phyloP scores from a whole-genome alignment of 1,140 invertebrate genomes.

The Drosophila triauraria region DNA sequence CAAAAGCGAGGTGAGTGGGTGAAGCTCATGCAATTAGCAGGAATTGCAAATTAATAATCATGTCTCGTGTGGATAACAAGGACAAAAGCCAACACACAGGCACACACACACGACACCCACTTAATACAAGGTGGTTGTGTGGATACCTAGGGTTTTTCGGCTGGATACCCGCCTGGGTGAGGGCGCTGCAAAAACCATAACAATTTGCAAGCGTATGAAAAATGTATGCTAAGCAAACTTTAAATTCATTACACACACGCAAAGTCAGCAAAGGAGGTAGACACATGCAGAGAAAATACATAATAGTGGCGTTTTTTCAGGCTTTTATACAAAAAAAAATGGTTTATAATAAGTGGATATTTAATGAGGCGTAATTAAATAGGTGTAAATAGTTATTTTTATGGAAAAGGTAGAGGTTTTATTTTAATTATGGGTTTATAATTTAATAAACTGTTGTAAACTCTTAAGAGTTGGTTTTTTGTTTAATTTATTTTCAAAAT shows the following conservation, averaged over 20 bases:
- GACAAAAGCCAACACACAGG: conserved; percentile 50
- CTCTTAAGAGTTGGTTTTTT: too few species aligned
- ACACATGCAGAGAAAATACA: conserved; percentile 1
- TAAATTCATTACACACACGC: conserved; percentile 83
- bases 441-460: too few species aligned
- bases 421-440: too few species aligned
- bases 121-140: conserved; percentile 63
- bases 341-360: not conserved
- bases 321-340: too few species aligned
- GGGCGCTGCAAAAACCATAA: conserved; percentile 60
- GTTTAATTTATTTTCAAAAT: too few species aligned
- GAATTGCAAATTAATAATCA: conserved; percentile 82
- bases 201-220: conserved; percentile 79
- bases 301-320: not conserved
- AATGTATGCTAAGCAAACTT: conserved; percentile 79
- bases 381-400: not conserved
- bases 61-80: conserved; percentile 71
- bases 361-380: not conserved
- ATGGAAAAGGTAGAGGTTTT: not conserved
- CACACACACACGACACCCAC: conserved; percentile 53
- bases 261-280: conserved; percentile 46
- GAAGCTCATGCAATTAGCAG: conserved; percentile 72
- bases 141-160: conserved; percentile 3
- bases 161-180: conserved; percentile 1
- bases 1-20: not conserved